These are phyloP conservation scores for Kryptolebias marmoratus DNA, from an alignment of 2,113 vertebrate genomes.

Conservation along the genomic window DNA sequence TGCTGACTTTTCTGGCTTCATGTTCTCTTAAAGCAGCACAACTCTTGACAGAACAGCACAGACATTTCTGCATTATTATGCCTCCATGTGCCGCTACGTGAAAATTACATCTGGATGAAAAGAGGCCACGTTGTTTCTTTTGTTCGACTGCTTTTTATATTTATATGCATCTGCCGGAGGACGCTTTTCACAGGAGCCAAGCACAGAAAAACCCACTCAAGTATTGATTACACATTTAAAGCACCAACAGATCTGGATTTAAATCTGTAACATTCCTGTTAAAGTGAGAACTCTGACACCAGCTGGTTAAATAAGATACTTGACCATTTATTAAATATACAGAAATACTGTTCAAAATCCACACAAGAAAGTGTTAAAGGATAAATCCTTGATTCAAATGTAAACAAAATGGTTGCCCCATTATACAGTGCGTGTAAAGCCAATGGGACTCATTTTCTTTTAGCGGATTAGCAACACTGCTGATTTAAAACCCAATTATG, in stretches of 20 bases:
- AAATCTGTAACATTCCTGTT: neutral
- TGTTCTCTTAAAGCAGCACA: neutral
- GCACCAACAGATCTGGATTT: neutral
- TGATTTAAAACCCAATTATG: slow-evolving; percentile 50
- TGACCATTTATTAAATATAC: slow-evolving; percentile 81
- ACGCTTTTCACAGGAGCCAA: too few relatives aligned
- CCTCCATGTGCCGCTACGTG: slow-evolving; percentile 37
- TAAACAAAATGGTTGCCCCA: slow-evolving; percentile 69
- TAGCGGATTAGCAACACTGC: slow-evolving; percentile 43
- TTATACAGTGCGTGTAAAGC: slow-evolving; percentile 43
- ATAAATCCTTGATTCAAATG: slow-evolving; percentile 63
- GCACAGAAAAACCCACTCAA: too few relatives aligned
- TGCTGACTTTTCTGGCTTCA: neutral
- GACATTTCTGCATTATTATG: slow-evolving; percentile 13
- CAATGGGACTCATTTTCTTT: slow-evolving; percentile 36
- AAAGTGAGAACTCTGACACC: slow-evolving; percentile 55
- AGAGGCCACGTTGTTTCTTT: neutral
- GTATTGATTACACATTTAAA: too few relatives aligned
- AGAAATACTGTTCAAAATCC: slow-evolving; percentile 79
- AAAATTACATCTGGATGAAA: slow-evolving; percentile 50
- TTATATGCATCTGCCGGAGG: neutral
- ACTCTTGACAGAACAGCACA: slow-evolving; percentile 2
- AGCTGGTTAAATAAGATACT: slow-evolving; percentile 68
- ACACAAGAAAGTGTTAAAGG: slow-evolving; percentile 65
- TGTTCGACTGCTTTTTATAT: neutral